These are phyloP conservation scores for Callorhinus ursinus DNA, from an alignment of 2,113 vertebrate species.

Conservation along the genomic window DNA sequence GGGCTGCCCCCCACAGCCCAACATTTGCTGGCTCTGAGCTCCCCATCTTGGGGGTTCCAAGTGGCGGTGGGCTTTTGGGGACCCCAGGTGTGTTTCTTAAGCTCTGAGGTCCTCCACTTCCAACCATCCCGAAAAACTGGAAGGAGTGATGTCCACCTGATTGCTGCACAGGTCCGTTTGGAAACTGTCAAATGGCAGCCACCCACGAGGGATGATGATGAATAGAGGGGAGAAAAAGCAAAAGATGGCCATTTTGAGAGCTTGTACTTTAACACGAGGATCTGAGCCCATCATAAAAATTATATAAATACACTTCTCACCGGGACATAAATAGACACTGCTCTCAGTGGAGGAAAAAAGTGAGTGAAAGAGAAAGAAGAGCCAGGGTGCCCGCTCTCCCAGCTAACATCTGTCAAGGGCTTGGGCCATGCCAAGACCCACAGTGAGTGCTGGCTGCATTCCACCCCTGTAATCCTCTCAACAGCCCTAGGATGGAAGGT, in stretches of 20 bases:
- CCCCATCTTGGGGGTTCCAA: not conserved
- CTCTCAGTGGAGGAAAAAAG: not conserved
- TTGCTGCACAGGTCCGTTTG: not conserved
- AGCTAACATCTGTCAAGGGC: not conserved
- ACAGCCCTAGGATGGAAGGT: not conserved
- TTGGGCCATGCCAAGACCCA: not conserved
- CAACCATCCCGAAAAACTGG: too few species aligned
- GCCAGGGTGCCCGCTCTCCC: not conserved
- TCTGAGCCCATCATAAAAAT: not conserved
- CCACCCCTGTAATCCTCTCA: not conserved
- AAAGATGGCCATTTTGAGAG: not conserved
- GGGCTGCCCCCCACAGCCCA: not conserved
- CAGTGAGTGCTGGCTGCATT: rapidly evolving
- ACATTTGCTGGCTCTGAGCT: rapidly evolving
- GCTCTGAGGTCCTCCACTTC: not conserved
- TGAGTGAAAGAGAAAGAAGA: not conserved
- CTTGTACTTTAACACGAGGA: not conserved
- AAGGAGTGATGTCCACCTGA: not conserved
- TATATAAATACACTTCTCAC: not conserved
- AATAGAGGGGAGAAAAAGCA: not conserved
- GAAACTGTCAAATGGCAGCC: not conserved
- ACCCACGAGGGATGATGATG: not conserved
- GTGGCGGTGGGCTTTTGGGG: rapidly evolving
- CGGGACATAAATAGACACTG: not conserved
- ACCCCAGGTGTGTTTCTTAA: not conserved